Evolutionary conservation across 1,140 invertebrate genomes (phyloP).

Genomic region (Globodera rostochiensis): DNA sequence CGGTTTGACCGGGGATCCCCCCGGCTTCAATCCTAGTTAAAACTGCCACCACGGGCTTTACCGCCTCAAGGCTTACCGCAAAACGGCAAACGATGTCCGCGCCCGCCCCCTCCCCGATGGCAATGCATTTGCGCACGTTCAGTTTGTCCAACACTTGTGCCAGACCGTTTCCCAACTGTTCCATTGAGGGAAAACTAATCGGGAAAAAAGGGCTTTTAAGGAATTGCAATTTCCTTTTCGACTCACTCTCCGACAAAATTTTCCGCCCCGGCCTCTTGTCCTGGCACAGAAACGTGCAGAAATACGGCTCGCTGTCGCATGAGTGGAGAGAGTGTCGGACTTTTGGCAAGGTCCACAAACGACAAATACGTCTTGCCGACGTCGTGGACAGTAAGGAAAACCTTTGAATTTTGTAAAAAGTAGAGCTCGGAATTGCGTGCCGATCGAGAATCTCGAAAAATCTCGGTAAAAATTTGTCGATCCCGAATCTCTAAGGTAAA

Average conservation of each 20-base stretch:
- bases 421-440: too few species aligned
- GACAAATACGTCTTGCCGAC: conserved; percentile 78
- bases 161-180: conserved; percentile 80
- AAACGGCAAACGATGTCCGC: conserved; percentile 84
- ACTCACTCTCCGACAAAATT: conserved; percentile 71
- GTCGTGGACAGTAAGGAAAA: conserved; percentile 83
- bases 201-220: not conserved
- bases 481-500: too few species aligned
- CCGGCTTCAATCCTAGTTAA: too few species aligned
- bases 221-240: not conserved
- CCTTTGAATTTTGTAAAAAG: not conserved
- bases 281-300: conserved; percentile 84
- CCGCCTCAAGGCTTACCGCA: conserved; percentile 71
- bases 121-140: conserved; percentile 74
- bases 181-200: conserved; percentile 76
- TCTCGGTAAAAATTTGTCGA: too few species aligned
- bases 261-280: conserved; percentile 75
- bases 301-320: conserved; percentile 79
- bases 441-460: too few species aligned
- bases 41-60: conserved; percentile 70
- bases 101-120: conserved; percentile 84
- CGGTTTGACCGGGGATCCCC: too few species aligned
- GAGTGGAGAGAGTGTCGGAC: conserved; percentile 80
- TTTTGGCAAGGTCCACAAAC: conserved; percentile 72
- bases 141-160: conserved; percentile 69